A percentile compares a stretch with the other conserved stretches of the same genome.
These are phyloP conservation scores for Ferrisia virgata DNA, from an alignment of 2,888 invertebrate species.

Conservation along the genomic window DNA sequence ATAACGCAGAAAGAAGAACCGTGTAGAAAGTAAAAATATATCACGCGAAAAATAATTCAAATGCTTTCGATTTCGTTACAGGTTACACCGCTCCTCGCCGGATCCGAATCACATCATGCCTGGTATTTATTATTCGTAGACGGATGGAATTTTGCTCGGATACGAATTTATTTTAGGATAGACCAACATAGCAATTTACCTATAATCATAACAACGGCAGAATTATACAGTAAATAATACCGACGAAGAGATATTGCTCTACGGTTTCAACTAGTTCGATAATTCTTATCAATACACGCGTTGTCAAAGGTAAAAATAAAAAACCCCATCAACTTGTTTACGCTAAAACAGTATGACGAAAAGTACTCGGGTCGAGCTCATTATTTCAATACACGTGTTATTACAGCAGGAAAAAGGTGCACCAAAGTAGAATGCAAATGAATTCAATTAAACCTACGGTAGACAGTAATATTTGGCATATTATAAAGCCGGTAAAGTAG, in stretches of 20 bases:
- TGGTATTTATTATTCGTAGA: too few species aligned
- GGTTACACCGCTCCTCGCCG: neutral
- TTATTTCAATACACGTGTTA: neutral
- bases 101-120: neutral
- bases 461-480: too few species aligned
- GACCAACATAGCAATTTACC: neutral
- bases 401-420: neutral
- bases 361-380: too few species aligned
- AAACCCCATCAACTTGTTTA: neutral
- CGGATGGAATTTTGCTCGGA: neutral
- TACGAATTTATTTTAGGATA: neutral
- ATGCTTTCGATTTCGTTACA: neutral
- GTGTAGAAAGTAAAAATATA: neutral
- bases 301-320: neutral
- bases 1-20: neutral
- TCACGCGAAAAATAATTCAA: neutral
- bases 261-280: neutral
- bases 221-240: neutral
- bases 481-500: neutral
- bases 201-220: neutral
- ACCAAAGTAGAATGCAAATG: neutral
- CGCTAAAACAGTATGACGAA: neutral
- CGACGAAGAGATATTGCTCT: too few species aligned
- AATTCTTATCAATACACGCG: neutral
- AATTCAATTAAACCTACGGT: neutral